Evolutionary conservation across 2,113 vertebrate species (phyloP).

Genomic region (Hiodon tergisus): DNA sequence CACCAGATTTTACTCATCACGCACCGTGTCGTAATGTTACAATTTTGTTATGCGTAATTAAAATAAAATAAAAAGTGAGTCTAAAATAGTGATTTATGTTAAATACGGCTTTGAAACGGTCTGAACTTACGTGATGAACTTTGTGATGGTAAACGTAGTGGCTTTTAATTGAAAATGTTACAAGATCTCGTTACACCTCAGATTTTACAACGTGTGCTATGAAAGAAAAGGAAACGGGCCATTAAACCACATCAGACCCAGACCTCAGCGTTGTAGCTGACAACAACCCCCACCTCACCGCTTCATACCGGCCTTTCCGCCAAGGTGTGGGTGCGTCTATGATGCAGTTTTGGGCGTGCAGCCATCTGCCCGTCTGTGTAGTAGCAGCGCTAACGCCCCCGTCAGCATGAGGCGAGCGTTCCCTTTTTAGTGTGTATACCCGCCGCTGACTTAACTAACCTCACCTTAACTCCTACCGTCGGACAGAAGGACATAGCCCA

Average conservation of each 20-base stretch:
- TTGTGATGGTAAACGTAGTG: slow-evolving; percentile 45
- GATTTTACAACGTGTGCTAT: slow-evolving; percentile 64
- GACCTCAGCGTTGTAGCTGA: slow-evolving; percentile 79
- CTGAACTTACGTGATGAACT: slow-evolving; percentile 43
- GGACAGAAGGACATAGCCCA: too few species aligned
- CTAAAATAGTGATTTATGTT: slow-evolving; percentile 46
- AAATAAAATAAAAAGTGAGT: slow-evolving; percentile 42
- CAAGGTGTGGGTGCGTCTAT: slow-evolving; percentile 74
- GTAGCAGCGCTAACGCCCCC: too few species aligned
- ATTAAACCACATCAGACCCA: slow-evolving; percentile 80
- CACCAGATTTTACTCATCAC: slow-evolving; percentile 58
- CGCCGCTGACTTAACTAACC: too few species aligned
- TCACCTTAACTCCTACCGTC: too few species aligned
- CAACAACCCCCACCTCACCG: slow-evolving; percentile 85
- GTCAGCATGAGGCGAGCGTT: too few species aligned
- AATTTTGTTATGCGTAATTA: neutral
- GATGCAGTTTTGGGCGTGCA: slow-evolving; percentile 15
- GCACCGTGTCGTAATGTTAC: too few species aligned
- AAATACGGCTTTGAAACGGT: neutral
- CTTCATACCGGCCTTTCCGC: slow-evolving; percentile 75
- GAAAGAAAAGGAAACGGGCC: slow-evolving; percentile 66
- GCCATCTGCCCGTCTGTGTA: too few species aligned
- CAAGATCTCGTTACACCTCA: slow-evolving; percentile 61
- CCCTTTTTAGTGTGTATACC: too few species aligned
- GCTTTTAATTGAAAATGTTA: slow-evolving; percentile 64